Percentiles rank a stretch among this genome's conserved stretches.
These are phyloP conservation scores for Phalacrocorax aristotelis DNA, from an alignment of 2,113 vertebrate species.

Conservation along the genomic window DNA sequence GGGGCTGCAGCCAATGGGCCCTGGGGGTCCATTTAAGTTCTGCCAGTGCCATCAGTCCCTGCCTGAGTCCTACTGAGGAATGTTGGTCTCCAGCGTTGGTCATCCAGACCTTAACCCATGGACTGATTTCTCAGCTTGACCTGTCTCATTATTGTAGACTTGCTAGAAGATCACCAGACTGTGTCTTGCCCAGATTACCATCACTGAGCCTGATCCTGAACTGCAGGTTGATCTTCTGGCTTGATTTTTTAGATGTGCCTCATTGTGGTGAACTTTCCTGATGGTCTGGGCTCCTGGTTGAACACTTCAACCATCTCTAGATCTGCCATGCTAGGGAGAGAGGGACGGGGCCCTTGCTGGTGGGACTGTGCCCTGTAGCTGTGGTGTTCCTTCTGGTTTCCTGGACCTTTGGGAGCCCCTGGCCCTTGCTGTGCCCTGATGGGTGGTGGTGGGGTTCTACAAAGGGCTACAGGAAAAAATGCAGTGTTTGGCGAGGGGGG, in stretches of 20 bases:
- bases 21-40: background rate
- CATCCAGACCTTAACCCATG: fast-evolving
- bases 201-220: background rate
- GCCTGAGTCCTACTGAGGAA: fast-evolving
- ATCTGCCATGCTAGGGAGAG: background rate
- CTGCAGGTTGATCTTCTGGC: background rate
- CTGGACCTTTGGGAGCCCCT: background rate
- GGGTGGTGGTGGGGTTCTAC: background rate
- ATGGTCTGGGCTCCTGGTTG: background rate
- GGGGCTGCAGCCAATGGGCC: background rate
- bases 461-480: background rate
- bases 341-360: background rate
- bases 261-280: background rate
- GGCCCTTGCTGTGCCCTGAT: background rate
- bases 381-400: background rate
- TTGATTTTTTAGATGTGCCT: background rate
- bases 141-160: background rate
- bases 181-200: background rate
- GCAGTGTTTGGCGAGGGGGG: background rate
- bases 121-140: background rate
- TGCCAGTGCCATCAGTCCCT: background rate
- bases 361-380: background rate
- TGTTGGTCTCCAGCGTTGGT: background rate
- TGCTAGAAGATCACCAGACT: background rate
- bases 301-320: fast-evolving